A percentile compares a stretch with the other conserved stretches of the same genome.
phyloP scores from a whole-genome alignment of 23 tunicate species.

The Pegea sp. region DNA sequence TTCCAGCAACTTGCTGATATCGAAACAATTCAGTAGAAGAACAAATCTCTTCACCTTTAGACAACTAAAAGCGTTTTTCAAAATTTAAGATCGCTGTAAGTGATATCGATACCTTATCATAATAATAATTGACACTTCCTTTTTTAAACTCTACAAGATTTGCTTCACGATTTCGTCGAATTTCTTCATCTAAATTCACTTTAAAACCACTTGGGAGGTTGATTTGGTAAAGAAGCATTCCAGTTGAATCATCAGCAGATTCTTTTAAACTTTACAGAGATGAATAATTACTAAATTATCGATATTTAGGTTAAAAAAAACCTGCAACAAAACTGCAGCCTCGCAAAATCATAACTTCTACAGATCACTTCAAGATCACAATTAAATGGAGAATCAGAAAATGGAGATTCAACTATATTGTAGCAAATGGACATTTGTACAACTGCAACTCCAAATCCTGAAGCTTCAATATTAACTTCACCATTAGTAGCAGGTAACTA shows the following conservation, averaged over 20 bases:
- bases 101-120: constrained; percentile 49
- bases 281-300: too few relatives aligned
- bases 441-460: constrained; percentile 46
- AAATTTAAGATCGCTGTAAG: too few relatives aligned
- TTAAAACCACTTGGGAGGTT: background rate
- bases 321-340: too few relatives aligned
- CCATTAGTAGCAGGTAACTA: constrained; percentile 45
- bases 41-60: constrained; percentile 11
- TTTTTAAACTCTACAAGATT: constrained; percentile 41
- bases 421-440: constrained; percentile 51
- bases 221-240: background rate
- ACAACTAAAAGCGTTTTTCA: constrained; percentile 8
- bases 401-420: constrained; percentile 31
- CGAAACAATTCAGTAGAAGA: constrained; percentile 16
- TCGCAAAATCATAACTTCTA: too few relatives aligned
- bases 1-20: constrained; percentile 24
- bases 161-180: constrained; percentile 11
- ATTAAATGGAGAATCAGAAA: constrained; percentile 18
- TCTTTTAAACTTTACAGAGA: background rate
- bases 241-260: background rate
- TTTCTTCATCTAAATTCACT: constrained; percentile 3
- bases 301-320: too few relatives aligned
- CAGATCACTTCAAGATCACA: constrained; percentile 11
- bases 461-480: constrained; percentile 11
- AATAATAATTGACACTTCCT: constrained; percentile 19